A percentile compares a stretch with the other conserved stretches of the same genome.
Conservation (phyloP, 1,140 invertebrate genomes). For the Cydia amplana region DNA sequence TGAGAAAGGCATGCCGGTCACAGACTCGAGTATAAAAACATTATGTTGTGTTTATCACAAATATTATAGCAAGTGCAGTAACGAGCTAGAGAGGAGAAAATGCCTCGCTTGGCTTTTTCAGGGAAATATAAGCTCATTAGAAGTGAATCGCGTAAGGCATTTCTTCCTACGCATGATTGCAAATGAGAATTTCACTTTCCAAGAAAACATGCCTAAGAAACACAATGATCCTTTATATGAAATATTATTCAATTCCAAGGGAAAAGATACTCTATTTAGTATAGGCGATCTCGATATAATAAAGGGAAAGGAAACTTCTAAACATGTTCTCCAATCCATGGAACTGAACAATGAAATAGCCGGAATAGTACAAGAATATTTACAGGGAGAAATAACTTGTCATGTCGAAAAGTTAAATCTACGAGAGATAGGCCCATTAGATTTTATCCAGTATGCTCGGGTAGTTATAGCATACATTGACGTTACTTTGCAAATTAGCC, state of each 20-base stretch:
- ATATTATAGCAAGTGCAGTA: constrained; percentile 60
- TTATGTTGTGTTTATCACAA: constrained; percentile 52
- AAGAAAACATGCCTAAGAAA: constrained; percentile 6
- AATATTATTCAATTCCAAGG: constrained; percentile 54
- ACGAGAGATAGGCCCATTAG: constrained; percentile 42
- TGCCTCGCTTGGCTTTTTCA: constrained; percentile 59
- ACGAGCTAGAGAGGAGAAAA: constrained; percentile 46
- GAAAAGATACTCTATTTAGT: constrained; percentile 61
- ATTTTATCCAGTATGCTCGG: constrained; percentile 48
- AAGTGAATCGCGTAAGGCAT: constrained; percentile 40
- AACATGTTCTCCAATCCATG: constrained; percentile 35
- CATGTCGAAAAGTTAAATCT: constrained; percentile 36
- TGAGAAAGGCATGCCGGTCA: constrained; percentile 65
- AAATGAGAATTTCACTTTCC: constrained; percentile 52
- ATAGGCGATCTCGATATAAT: constrained; percentile 57
- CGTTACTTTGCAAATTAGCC: constrained; percentile 45
- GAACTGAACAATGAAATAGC: constrained; percentile 45
- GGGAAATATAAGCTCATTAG: constrained; percentile 42
- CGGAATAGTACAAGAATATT: constrained; percentile 35
- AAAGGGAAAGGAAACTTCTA: background rate
- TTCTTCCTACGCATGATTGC: constrained; percentile 56
- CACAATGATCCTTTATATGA: constrained; percentile 45
- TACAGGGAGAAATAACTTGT: constrained; percentile 44
- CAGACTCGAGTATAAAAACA: constrained; percentile 53
- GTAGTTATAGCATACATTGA: constrained; percentile 53